Base-by-base conservation (phyloP, 2,797 vertebrate genomes). In the Bryconaethiops microstoma region DNA sequence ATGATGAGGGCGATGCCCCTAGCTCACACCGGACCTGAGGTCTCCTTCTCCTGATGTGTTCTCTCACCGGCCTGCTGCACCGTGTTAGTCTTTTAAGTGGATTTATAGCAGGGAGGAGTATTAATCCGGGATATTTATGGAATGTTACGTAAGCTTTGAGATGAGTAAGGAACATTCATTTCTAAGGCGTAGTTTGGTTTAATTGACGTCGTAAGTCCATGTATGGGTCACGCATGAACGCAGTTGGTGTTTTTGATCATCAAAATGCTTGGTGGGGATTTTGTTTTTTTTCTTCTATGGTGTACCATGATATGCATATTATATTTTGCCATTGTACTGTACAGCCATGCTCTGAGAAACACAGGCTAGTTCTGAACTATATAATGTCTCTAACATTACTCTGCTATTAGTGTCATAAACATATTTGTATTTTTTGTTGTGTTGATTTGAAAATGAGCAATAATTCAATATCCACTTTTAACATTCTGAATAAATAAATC, bases 61-160 rank as follows among this genome's bases (percentile, higher is more conserved):
- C 39, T 52, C 60, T 81, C 75, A 23, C 64, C 63, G 25, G 59
- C 71, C 76, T 74, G 39, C 39, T 25, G 69, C 23, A 78, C 23
- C 75, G 88, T 88, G 89, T 91, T 90, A 92, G 90, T 91, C 91
- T 87, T 89, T 89, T 92, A 92, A 92, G 88, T 91, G 90, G 92
- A 92, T 94, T 94, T 91, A 89, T 87, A 88, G 89, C 87, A 87
- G 81, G 92, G 88, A 90, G 91, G 90, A 88, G 87, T 88, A 92
- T 91, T 93, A 92, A 94, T 93, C 91, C 85, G 83, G 68, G 90
- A 91, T 93, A 92, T 94, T 94, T 94, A 89, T 93, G 90, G 91
- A 87, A 88, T 88, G 84, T 62, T 89, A 86, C 87, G 81, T 90
- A 86, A 84, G 86, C 5, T 86, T 90, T 91, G 2, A 45, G 62